phyloP scores from a whole-genome alignment of 2,888 invertebrate genomes.

The Rosalia funebris region DNA sequence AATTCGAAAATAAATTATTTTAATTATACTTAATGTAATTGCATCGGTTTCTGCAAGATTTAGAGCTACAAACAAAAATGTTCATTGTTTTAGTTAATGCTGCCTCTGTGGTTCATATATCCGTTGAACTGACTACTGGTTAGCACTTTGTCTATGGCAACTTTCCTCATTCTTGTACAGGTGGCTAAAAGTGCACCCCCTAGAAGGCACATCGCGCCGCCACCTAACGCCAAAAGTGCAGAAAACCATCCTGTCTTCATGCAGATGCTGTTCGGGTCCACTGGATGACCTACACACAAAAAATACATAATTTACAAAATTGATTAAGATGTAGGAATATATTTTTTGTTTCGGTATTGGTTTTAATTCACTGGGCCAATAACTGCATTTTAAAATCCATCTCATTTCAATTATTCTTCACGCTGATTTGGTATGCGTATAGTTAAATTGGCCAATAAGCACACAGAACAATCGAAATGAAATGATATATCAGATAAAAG shows the following conservation, averaged over 20 bases:
- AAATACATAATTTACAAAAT: no score
- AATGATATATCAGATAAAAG: no score
- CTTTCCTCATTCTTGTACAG: conserved; percentile 77
- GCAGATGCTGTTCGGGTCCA: conserved; percentile 60
- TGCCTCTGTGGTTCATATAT: conserved; percentile 64
- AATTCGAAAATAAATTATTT: conserved; percentile 16
- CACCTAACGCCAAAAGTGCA: conserved; percentile 65
- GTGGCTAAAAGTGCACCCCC: conserved; percentile 79
- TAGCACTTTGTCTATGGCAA: conserved; percentile 63
- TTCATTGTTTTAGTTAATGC: conserved; percentile 56
- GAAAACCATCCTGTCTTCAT: conserved; percentile 67
- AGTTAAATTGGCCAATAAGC: no score
- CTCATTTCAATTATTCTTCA: no score
- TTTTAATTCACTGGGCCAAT: no score
- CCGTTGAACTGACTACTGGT: conserved; percentile 59
- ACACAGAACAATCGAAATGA: no score
- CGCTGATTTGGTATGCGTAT: no score
- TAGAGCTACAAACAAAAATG: not conserved
- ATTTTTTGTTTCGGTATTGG: no score
- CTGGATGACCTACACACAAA: conserved; percentile 41
- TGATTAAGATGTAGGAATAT: no score
- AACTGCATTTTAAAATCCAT: no score
- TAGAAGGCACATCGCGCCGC: conserved; percentile 72
- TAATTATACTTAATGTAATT: not conserved
- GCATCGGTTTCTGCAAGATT: no score